Base-by-base conservation (phyloP, 2,797 vertebrate species). In the Xerus rutilus region DNA sequence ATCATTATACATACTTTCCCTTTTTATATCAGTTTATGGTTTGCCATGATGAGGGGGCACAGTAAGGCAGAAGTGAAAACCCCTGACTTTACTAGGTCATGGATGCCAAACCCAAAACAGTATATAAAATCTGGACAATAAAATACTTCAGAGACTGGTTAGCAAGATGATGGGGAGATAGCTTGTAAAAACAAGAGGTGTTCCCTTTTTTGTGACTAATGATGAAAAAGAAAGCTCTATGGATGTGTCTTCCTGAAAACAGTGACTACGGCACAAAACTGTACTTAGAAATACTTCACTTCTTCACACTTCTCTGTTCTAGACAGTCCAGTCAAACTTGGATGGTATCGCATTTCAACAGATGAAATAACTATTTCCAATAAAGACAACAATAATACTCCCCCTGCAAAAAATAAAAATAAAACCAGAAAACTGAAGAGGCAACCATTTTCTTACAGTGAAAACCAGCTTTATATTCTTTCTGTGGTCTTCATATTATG, bases 391-490 rank as follows among this genome's bases (percentile, higher is more conserved):
- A 64, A 85, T 30, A 94, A 73, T 5, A 62, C 74, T 78, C 78
- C 9, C 5, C 11, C 43, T 6, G 43, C 54, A 28, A 64, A 73
- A 87, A 76, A 49, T 1, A 54, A 57, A 57, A 57, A 57, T 39
- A 39, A 39, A 39, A 39, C 39, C 39, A 39, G 39, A 57, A 21
- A 17, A 21, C 8, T 45, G 65, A 64, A 76, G 39, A 65, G 35
- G 21, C 3, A 84, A 76, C 9, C 64, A 15, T 79, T 94, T 91
- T 54, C 59, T 78, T 73, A 17, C 15, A 57, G 35, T 87, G 12
- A 59, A 96, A 92, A 85, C 89, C 13, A 86, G 45, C 9, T 81
- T 59, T 77, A 73, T 43, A 83, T 76, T 88, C 43, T 78, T 89
- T 95, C 32, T 72, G 15, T 79, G 67, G 45, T 73, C 47, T 92